phyloP scores from a whole-genome alignment of 2,888 invertebrate genomes.

The Brenthis hecate region DNA sequence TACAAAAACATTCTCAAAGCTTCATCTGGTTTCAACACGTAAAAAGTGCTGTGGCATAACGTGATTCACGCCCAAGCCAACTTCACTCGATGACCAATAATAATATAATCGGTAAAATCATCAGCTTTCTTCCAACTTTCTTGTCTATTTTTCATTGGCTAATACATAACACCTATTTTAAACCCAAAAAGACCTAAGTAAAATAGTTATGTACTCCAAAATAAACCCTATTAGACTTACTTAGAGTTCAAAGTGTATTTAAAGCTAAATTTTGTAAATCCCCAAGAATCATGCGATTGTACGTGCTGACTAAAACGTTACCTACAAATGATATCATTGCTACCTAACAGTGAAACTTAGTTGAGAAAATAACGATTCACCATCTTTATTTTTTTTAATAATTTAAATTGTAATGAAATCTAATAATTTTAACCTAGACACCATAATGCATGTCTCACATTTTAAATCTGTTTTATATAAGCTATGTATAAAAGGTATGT shows the following conservation, averaged over 20 bases:
- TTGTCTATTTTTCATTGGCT: conserved; percentile 25
- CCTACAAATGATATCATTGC: conserved; percentile 16
- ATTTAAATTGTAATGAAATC: no score
- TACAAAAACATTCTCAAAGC: not conserved
- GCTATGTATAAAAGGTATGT: no score
- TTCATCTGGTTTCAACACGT: not conserved
- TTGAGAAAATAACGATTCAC: conserved; percentile 1
- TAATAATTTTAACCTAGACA: no score
- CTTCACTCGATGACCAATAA: conserved; percentile 26
- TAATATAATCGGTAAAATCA: conserved; percentile 29
- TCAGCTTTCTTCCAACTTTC: conserved; percentile 29
- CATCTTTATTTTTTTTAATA: not conserved
- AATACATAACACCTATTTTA: not conserved
- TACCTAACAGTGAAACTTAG: conserved; percentile 1
- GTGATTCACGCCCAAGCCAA: conserved; percentile 24
- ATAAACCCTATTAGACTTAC: not conserved
- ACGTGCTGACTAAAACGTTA: conserved; percentile 9
- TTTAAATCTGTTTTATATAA: no score
- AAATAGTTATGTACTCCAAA: not conserved
- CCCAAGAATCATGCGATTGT: conserved; percentile 12
- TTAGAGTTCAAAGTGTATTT: not conserved
- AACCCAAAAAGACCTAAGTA: conserved; percentile 2
- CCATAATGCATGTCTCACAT: no score
- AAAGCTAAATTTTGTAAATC: conserved; percentile 4
- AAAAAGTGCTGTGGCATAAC: not conserved